Evolutionary conservation across 2,797 vertebrate species (phyloP).

Genomic region (Echeneis naucrates): DNA sequence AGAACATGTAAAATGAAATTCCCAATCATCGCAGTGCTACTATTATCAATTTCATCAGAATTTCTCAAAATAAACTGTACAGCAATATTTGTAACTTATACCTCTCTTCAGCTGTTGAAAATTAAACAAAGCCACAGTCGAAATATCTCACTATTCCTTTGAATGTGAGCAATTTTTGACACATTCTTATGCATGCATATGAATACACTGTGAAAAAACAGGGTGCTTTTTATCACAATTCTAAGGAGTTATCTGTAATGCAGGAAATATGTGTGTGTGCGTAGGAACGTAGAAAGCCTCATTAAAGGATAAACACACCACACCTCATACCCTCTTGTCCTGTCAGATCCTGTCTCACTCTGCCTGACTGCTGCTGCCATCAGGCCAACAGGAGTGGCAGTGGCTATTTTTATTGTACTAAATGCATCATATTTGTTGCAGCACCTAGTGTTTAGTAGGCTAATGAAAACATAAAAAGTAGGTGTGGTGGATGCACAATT

Average conservation of each 20-base stretch:
- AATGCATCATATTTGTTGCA: conserved; percentile 26
- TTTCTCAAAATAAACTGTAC: too few species aligned
- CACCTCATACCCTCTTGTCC: conserved; percentile 78
- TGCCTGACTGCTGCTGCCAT: conserved; percentile 45
- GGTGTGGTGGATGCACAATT: conserved; percentile 47
- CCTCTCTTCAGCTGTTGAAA: background rate
- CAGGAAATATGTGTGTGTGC: conserved; percentile 75
- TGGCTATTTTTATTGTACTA: conserved; percentile 5
- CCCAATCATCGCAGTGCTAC: too few species aligned
- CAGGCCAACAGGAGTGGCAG: conserved; percentile 61
- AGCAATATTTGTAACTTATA: too few species aligned
- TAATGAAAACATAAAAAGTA: conserved; percentile 21
- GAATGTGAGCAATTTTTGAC: background rate
- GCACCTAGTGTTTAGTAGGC: conserved; percentile 18
- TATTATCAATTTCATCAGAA: too few species aligned
- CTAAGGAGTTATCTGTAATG: conserved; percentile 64
- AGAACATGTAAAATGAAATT: too few species aligned
- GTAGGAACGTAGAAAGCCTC: conserved; percentile 76
- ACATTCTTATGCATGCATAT: conserved; percentile 1
- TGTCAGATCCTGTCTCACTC: conserved; percentile 76
- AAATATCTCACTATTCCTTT: background rate
- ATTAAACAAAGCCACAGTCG: too few species aligned
- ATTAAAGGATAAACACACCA: conserved; percentile 79
- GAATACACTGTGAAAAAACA: conserved; percentile 30
- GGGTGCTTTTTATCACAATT: conserved; percentile 57